Percentiles rank a stretch among this genome's conserved stretches.
Conservation (phyloP, 1,140 invertebrate species). For the Drosophila eugracilis region DNA sequence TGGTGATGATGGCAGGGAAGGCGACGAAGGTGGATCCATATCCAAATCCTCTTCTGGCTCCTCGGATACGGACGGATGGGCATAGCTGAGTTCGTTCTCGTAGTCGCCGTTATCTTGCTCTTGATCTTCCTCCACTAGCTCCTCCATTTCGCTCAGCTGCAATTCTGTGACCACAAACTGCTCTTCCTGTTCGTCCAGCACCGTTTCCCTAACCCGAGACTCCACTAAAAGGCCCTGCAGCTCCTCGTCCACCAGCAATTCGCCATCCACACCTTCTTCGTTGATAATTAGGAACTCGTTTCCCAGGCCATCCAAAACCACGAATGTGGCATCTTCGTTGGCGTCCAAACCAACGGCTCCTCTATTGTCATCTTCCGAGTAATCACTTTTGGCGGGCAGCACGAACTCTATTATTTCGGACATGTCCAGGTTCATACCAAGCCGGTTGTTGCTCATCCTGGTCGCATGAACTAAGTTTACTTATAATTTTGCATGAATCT, state of each 20-base stretch:
- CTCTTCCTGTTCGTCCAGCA: conserved; percentile 3
- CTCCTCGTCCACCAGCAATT: conserved; percentile 49
- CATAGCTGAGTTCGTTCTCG: conserved; percentile 18
- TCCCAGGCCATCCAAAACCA: conserved; percentile 52
- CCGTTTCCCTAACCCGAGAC: conserved; percentile 13
- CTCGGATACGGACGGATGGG: conserved; percentile 12
- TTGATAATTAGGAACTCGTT: conserved; percentile 62
- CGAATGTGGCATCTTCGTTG: conserved; percentile 50
- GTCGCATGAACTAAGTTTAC: neutral
- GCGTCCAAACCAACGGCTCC: conserved; percentile 16
- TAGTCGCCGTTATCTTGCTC: conserved; percentile 17
- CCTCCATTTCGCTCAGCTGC: conserved; percentile 38
- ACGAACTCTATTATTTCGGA: conserved; percentile 71
- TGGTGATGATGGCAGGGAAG: conserved; percentile 4
- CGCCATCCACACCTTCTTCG: conserved; percentile 50
- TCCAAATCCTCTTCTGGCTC: conserved; percentile 18
- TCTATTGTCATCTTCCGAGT: conserved; percentile 39
- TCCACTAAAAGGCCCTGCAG: conserved; percentile 38
- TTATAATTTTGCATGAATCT: neutral
- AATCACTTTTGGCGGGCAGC: conserved; percentile 46
- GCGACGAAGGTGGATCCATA: neutral
- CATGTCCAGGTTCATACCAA: conserved; percentile 59
- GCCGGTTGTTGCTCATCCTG: conserved; percentile 12
- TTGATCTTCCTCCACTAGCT: conserved; percentile 58
- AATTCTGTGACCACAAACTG: conserved; percentile 41